Percentiles rank a stretch among this genome's conserved stretches.
Conservation (phyloP, 2,113 vertebrate genomes). For the Solenodon paradoxus region DNA sequence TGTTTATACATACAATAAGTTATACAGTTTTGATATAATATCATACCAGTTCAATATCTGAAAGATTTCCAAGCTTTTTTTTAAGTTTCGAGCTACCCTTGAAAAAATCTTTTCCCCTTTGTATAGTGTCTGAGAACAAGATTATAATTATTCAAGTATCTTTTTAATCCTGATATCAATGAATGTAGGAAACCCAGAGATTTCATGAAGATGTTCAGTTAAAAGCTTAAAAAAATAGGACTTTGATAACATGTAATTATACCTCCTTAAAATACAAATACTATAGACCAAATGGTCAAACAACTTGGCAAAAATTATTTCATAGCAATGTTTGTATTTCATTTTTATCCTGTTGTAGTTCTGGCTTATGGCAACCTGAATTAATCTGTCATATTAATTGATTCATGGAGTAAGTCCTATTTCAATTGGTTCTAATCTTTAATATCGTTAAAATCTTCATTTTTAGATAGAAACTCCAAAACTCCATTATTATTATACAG, state of each 20-base stretch:
- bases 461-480: not conserved
- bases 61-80: conserved; percentile 18
- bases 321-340: not conserved
- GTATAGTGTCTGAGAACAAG: not conserved
- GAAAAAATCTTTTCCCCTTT: not conserved
- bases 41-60: not conserved
- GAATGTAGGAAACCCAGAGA: not conserved
- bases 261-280: conserved; percentile 51
- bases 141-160: conserved; percentile 22
- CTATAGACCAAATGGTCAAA: not conserved
- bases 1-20: conserved; percentile 63
- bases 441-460: conserved; percentile 7
- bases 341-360: not conserved
- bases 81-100: not conserved
- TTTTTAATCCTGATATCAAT: conserved; percentile 10
- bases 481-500: not conserved
- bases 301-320: not conserved
- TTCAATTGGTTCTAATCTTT: conserved; percentile 6
- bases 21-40: conserved; percentile 57
- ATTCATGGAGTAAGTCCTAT: not conserved
- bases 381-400: conserved; percentile 44
- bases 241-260: not conserved
- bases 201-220: conserved; percentile 20
- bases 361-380: not conserved
- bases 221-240: conserved; percentile 31